Evolutionary conservation across 2,113 vertebrate genomes (phyloP), one percentile per base, ranked within the genome.

Genomic region (Phaetusa simplex): DNA sequence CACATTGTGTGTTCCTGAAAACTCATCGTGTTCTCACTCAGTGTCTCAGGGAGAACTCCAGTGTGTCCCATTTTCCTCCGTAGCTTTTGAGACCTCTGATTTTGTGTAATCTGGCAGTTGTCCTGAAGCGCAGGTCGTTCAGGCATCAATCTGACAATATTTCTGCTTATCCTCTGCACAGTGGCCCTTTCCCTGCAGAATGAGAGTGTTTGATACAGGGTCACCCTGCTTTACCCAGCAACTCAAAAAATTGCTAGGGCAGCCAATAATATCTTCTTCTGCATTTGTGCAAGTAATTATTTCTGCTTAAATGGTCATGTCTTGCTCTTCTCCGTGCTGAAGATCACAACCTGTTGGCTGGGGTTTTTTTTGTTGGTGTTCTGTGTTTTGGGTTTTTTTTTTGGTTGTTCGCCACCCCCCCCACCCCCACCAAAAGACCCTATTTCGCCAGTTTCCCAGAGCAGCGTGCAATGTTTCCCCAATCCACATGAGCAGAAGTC

Each of bases 11-110:
- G 42, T 52, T 96, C 80, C 70, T 14, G 62, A 52, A 3, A 23
- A 8, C 70, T 64, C 3, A 0, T 40, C 2, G 0, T 27, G 62
- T 29, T 77, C 47, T 81, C 26, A 15, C 38, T 65, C 23, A 0
- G 26, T 36, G 43, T 53, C 71, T 86, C 45, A 67, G 14, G 14
- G 65, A 79, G 83, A 56, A 1, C 53, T 76, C 40, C 19, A 14
- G 0, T 1, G 4, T 47, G 69, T 74, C 69, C 43, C 5, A 0
- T 77, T 69, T 65, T 47, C 42, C 21, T 72, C 53, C 22, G 2
- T 24, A 43, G 56, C 43, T 69, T 91, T 76, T 45, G 26, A 74
- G 47, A 53, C 3, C 27, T 55, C 45, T 17, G 23, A 3, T 84
- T 84, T 69, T 50, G 6, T 67, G 69, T 8, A 10, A 24, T 36